These are phyloP conservation scores for Microctonus aethiopoides DNA, from an alignment of 2,888 invertebrate species.

Conservation along the genomic window DNA sequence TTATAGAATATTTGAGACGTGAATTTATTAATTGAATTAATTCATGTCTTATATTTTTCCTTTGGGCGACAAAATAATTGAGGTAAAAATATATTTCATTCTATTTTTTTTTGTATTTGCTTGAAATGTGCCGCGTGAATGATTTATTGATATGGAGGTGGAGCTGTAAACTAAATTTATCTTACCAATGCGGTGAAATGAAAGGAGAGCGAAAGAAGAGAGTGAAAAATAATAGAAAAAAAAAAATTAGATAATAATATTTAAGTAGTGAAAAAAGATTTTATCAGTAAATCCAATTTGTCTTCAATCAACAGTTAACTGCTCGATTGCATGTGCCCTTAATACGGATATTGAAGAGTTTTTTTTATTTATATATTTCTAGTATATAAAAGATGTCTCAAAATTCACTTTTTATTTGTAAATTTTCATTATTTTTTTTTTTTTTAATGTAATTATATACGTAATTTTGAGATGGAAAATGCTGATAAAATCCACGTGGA, in stretches of 20 bases:
- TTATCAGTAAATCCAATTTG: slow-evolving; percentile 43
- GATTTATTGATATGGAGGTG: slow-evolving; percentile 46
- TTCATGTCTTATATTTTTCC: too few relatives aligned
- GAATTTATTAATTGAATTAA: too few relatives aligned
- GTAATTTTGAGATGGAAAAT: background rate
- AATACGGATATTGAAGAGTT: background rate
- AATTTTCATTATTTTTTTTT: background rate
- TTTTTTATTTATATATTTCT: background rate
- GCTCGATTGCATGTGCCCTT: slow-evolving; percentile 22
- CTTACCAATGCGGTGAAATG: background rate
- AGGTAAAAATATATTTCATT: background rate
- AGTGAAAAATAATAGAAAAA: slow-evolving; percentile 18
- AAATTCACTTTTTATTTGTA: slow-evolving; percentile 14
- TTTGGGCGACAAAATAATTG: background rate
- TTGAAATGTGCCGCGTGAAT: slow-evolving; percentile 28
- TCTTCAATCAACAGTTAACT: slow-evolving; percentile 41
- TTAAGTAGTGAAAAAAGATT: slow-evolving; percentile 32
- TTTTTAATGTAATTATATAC: background rate
- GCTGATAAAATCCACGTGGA: slow-evolving; percentile 2
- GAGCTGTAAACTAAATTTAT: slow-evolving; percentile 44
- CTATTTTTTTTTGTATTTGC: background rate
- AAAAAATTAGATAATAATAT: slow-evolving; percentile 12
- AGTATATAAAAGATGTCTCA: background rate
- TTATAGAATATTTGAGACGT: too few relatives aligned
- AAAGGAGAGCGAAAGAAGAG: too few relatives aligned